Evolutionary conservation across 1,140 invertebrate species (phyloP), one percentile per base, ranked within the genome.

Genomic region (Vollenhovia emeryi): DNA sequence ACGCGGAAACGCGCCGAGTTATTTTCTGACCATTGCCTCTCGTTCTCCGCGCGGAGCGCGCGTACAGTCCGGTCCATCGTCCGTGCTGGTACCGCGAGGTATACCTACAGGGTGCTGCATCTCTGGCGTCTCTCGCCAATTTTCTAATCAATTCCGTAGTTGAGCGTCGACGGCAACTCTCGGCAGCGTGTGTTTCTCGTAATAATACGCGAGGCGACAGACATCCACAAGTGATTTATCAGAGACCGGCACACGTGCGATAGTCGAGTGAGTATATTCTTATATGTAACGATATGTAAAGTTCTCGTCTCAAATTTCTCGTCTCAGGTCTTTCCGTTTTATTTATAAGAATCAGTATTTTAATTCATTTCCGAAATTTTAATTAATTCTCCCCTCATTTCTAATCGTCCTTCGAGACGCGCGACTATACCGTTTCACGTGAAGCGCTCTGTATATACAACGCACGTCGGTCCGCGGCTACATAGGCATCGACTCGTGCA

Each of bases 11-110:
- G 84, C 86, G 60, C 15, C 85, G 78, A 90, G 88, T 90, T 90
- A 90, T 90, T 90, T 90, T 90, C 89, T 90, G 89, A 89, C 86
- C 89, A 84, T 90, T 85, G 86, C 79, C 78, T 50, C 48, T 69
- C 64, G 59, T 75, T 55, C 73, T 79, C 73, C 60, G 21, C 60
- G 40, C 86, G 55, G 33, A 36, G 18, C 48, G 30, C 40, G 30
- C 52, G 43, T 76, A 86, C 55, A 80, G 74, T 59, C 87, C 74
- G 57, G 30, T 57, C 33, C 74, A 87, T 27, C 57, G 27, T n/a
- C n/a, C 64, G 64, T 48, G 18, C 57, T 40, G 43, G 36, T 48
- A 59, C n/a, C 45, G 21, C 48, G 33, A 21, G 5, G 8, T 55
- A n/a, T n/a, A n/a, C n/a, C n/a, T n/a, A 57, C 7, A 48, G 57